phyloP scores from a whole-genome alignment of 64 coral and sea anemone species.

The Dendrophyllia cribrosa region DNA sequence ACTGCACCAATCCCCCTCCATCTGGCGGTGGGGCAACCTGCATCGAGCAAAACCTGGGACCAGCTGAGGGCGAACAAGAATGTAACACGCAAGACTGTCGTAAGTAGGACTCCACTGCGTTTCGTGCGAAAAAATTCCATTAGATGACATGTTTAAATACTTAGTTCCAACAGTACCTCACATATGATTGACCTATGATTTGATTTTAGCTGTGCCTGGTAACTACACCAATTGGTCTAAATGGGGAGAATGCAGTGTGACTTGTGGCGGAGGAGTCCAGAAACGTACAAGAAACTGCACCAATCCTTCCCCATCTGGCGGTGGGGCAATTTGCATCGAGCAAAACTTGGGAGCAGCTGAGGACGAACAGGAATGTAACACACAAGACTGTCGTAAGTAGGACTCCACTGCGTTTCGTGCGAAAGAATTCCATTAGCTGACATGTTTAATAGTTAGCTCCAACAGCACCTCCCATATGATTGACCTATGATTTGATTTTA shows the following conservation, averaged over 20 bases:
- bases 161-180: too few relatives aligned
- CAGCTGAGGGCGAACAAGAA: neutral
- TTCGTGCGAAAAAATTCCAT: too few relatives aligned
- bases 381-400: neutral
- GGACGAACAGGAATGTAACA: neutral
- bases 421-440: too few relatives aligned
- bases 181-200: too few relatives aligned
- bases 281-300: neutral
- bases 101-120: too few relatives aligned
- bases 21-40: neutral
- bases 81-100: neutral
- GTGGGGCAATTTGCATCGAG: neutral
- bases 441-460: too few relatives aligned
- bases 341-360: neutral
- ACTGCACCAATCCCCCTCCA: neutral
- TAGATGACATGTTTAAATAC: too few relatives aligned
- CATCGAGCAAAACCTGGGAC: conserved; percentile 8
- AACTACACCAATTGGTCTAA: neutral
- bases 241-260: neutral
- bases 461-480: too few relatives aligned
- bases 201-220: too few relatives aligned
- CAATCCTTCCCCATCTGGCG: neutral
- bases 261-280: neutral
- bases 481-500: too few relatives aligned
- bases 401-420: too few relatives aligned